Evolutionary conservation across 1,140 invertebrate species (phyloP), one percentile per base, ranked within the genome.

Genomic region (Glossosoma conforme): DNA sequence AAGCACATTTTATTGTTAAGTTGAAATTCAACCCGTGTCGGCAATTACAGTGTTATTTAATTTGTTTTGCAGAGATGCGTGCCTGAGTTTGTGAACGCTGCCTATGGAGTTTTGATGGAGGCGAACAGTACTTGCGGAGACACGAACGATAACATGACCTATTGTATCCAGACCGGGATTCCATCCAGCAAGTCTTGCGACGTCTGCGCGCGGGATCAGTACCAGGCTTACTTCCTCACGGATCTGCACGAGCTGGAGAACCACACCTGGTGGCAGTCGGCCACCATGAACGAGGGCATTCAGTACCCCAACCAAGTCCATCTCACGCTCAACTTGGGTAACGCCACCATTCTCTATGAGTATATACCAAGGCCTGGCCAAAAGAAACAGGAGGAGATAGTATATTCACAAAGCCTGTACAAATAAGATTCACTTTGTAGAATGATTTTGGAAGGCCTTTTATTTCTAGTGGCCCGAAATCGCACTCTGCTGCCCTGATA

Each of bases 261-360:
- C 64, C 84, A 85, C 53, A 97, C 97, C 0, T 98, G 93, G 93
- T 99, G 97, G 96, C 95, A 98, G 65, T 97, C 93, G 2, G 91
- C 97, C 62, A 98, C 97, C 0, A 97, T 99, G 91, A 82, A 82
- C 55, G 91, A 98, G 60, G 86, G 83, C 11, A 86, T 97, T 13
- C 89, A 96, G 65, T 89, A 86, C 65, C 90, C 93, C 0, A 87
- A 86, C 61, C 83, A 85, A 70, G 93, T 98, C 24, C 97, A 97
- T 69, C 73, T 99, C 14, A 98, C 93, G 0, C 72, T 98, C 8
- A 77, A 86, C 64, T 79, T 99, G 44, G 81, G 93, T 94, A 75
- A 79, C 81, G 74, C 18, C 20, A 24, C 13, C 35, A 13, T 21
- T 30, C 3, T 2, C 8, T 10, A n/a, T 18, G 21, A 4, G 35